phyloP scores from a whole-genome alignment of 2,888 invertebrate species.

The Campoplex nolae region DNA sequence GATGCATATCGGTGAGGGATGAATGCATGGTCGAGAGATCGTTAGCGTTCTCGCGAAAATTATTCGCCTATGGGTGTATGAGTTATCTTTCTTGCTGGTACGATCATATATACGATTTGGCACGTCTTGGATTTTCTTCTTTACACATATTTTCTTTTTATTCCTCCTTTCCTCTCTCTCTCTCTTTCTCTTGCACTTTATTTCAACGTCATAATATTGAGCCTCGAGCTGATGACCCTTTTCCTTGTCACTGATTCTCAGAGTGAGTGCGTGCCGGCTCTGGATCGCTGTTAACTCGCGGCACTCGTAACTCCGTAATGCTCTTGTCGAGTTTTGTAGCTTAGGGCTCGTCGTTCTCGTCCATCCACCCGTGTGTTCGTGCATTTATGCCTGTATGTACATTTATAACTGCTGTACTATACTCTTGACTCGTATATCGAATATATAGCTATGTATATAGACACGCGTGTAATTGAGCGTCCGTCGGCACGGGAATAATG shows the following conservation, averaged over 20 bases:
- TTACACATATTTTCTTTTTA: conserved; percentile 16
- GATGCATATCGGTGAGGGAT: conserved; percentile 45
- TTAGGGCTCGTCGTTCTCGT: conserved; percentile 55
- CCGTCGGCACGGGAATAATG: conserved; percentile 73
- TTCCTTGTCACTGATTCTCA: conserved; percentile 65
- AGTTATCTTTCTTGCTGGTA: conserved; percentile 20
- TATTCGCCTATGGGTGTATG: conserved; percentile 53
- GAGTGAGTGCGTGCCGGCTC: conserved; percentile 66
- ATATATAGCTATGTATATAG: conserved; percentile 45
- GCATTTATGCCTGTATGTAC: conserved; percentile 20
- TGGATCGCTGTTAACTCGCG: conserved; percentile 45
- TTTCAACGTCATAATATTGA: conserved; percentile 65
- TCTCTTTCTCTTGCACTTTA: conserved; percentile 60
- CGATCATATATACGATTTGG: conserved; percentile 59
- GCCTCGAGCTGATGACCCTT: conserved; percentile 65
- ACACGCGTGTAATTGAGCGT: conserved; percentile 74
- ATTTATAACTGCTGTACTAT: conserved; percentile 49
- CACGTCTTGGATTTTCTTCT: conserved; percentile 61
- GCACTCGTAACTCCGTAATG: conserved; percentile 62
- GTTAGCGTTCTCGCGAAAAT: conserved; percentile 74
- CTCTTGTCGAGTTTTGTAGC: conserved; percentile 63
- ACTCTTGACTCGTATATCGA: conserved; percentile 43
- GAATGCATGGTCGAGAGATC: conserved; percentile 76
- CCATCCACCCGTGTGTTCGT: neutral
- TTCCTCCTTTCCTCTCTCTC: conserved; percentile 49